Evolutionary conservation across 2,113 vertebrate species (phyloP), one percentile per base, ranked within the genome.

Genomic region (Sardina pilchardus): DNA sequence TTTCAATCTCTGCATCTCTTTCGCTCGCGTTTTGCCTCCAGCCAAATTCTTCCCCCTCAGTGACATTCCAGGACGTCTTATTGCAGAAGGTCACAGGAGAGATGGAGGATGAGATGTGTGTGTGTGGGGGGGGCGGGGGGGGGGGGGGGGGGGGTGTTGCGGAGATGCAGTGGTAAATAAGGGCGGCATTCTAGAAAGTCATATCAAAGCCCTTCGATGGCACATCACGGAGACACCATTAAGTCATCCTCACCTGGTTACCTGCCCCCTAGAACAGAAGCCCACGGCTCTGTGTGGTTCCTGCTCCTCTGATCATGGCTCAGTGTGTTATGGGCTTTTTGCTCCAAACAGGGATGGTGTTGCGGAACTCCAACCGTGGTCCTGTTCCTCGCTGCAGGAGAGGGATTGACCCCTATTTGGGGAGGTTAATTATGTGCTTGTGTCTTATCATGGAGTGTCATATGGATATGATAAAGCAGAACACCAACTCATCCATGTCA

Each of bases 1-100:
- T 78, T 34, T 39, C 71, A 36, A 30, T 78, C 71, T 78, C 71
- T 39, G 10, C 14, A 2, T 78, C 71, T 78, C 71, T 78, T 34
- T 36, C 30, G 0, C 71, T 78, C 30, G 12, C 71, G 36, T 34
- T 78, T 71, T 43, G 71, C 71, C 71, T 78, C 30, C 71, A 78
- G 71, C 71, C 16, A 78, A 78, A 78, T 78, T 78, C 92, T 87
- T 89, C 88, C 91, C 90, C 87, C n/a, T 34, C 90, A 63, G 86
- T 91, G 91, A 85, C 89, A 88, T 88, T 88, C 85, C 89, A 90
- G 90, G 82, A 78, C 12, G 71, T 78, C 71, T 36, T 39, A 12
- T 78, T 78, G 26, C 71, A 78, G 71, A 78, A 78, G 71, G 71
- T 78, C 71, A 78, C 71, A 78, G 71, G 71, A 78, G 71, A 34